These are phyloP conservation scores for Phycodurus eques DNA, from an alignment of 2,113 vertebrate species.

Conservation along the genomic window DNA sequence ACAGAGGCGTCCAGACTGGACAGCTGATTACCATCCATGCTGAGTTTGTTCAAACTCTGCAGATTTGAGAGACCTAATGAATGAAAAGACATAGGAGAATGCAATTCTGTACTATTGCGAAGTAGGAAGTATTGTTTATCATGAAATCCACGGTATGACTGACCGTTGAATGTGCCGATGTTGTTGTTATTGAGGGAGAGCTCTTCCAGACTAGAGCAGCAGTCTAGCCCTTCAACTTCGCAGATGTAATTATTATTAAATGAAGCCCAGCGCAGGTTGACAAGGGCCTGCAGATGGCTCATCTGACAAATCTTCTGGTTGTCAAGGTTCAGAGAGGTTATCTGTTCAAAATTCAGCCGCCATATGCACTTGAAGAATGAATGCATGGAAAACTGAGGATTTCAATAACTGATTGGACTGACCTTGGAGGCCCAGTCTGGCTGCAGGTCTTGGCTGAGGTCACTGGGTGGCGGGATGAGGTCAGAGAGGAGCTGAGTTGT, in stretches of 20 bases:
- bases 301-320: constrained; percentile 79
- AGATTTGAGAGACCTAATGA: constrained; percentile 77
- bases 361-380: not conserved
- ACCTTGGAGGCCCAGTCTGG: constrained; percentile 78
- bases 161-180: constrained; percentile 79
- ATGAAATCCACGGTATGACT: constrained; percentile 1
- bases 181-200: constrained; percentile 81
- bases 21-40: constrained; percentile 81
- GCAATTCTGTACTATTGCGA: not conserved
- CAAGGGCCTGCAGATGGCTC: constrained; percentile 74
- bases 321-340: constrained; percentile 82
- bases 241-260: constrained; percentile 83
- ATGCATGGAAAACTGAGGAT: not conserved
- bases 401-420: not conserved
- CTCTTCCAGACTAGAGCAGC: constrained; percentile 79
- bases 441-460: constrained; percentile 49
- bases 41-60: constrained; percentile 73
- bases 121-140: not conserved
- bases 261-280: constrained; percentile 84
- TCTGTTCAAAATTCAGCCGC: constrained; percentile 58
- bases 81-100: constrained; percentile 29
- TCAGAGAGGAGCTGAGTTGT: constrained; percentile 77
- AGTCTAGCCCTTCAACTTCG: constrained; percentile 78
- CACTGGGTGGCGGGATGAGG: constrained; percentile 68
- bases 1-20: constrained; percentile 67